Base-by-base conservation (phyloP, 2,113 vertebrate species). In the Serinus canaria region DNA sequence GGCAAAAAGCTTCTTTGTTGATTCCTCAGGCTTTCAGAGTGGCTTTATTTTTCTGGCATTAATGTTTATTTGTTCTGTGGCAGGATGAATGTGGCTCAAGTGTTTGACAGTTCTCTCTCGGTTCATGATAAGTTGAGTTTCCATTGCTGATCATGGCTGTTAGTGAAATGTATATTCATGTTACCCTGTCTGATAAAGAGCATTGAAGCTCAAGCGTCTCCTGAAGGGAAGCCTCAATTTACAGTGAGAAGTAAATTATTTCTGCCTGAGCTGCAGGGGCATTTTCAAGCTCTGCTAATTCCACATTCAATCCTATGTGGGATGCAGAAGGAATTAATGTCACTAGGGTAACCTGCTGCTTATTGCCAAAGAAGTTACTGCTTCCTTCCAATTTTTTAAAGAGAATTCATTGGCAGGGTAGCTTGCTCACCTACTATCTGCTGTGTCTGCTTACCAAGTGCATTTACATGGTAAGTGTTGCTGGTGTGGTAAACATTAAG, bases 1-100 rank as follows among this genome's bases (percentile, higher is more conserved):
- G 46, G 76, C 76, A 89, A 83, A 92, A 95, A 94, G 44, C 91
- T 87, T 43, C 84, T 96, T 94, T 89, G 77, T 87, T 89, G 77
- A 91, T 89, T 95, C 84, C 83, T 82, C 37, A 62, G 67, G 58
- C 78, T 94, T 94, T 91, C 74, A 50, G 78, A 89, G 27, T 89
- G 62, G 84, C 74, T 87, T 95, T 77, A 91, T 89, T 95, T 95
- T 90, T 82, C 62, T 69, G 47, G 67, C 56, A 70, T 85, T 94
- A 88, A 86, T 70, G 67, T 91, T 95, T 95, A 62, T 94, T 84
- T 87, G 43, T 82, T 87, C 75, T 84, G 74, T 80, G 46, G 43
- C 31, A 50, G 66, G 53, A 50, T 87, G 63, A 81, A 78, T 68
- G 44, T n/a, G 30, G 10, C 73, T 92, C 35, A 47, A 69, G 37